Evolutionary conservation across 2,113 vertebrate species (phyloP).

Genomic region (Gobiocypris rarus): DNA sequence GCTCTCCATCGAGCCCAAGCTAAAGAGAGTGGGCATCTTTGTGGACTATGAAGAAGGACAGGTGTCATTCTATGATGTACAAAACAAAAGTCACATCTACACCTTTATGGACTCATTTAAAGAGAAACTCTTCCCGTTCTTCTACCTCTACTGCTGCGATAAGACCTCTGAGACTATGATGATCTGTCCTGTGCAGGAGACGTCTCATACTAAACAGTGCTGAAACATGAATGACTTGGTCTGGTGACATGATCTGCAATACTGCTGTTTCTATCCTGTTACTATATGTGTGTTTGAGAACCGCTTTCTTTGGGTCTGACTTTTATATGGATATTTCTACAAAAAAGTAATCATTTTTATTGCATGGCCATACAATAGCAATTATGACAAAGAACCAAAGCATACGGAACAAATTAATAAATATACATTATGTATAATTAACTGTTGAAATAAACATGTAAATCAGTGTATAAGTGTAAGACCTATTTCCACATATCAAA

Average conservation of each 20-base stretch:
- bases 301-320: neutral
- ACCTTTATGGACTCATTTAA: conserved; percentile 82
- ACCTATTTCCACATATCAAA: neutral
- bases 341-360: neutral
- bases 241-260: neutral
- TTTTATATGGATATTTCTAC: neutral
- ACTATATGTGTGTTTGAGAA: neutral
- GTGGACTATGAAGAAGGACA: conserved; percentile 87
- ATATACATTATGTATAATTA: neutral
- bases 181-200: conserved; percentile 66
- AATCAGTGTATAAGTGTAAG: neutral
- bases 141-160: conserved; percentile 82
- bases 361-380: neutral
- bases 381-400: neutral
- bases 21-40: conserved; percentile 82
- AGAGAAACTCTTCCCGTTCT: conserved; percentile 85
- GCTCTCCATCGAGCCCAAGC: conserved; percentile 72
- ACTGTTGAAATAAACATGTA: neutral
- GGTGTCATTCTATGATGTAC: conserved; percentile 85
- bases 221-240: conserved; percentile 33
- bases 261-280: neutral
- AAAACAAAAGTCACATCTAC: conserved; percentile 76
- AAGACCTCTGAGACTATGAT: conserved; percentile 76
- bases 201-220: conserved; percentile 64
- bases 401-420: neutral